These are phyloP conservation scores for Cylloceria caligata DNA, from an alignment of 2,888 invertebrate species.

Conservation along the genomic window DNA sequence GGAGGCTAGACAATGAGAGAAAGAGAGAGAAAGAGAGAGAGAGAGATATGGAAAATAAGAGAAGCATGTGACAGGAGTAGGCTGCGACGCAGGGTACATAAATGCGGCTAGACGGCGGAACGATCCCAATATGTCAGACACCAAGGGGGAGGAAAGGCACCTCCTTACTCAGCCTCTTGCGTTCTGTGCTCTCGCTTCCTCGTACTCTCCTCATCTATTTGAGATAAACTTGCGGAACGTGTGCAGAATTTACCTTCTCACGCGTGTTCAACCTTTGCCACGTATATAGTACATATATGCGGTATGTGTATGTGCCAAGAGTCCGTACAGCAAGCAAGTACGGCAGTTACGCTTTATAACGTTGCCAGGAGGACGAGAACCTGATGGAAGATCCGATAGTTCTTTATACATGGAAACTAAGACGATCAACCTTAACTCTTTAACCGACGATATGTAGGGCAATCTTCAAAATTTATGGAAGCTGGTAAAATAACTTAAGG, in stretches of 20 bases:
- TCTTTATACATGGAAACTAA: constrained; percentile 35
- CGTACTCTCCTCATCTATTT: constrained; percentile 70
- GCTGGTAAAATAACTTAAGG: not conserved
- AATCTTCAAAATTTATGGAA: not conserved
- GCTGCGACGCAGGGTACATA: constrained; percentile 75
- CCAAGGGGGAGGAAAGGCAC: constrained; percentile 53
- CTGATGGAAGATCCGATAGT: constrained; percentile 45
- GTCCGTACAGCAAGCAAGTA: constrained; percentile 37
- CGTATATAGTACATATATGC: constrained; percentile 12
- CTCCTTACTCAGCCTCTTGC: constrained; percentile 18
- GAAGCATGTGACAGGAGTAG: constrained; percentile 71
- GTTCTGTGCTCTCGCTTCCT: constrained; percentile 22
- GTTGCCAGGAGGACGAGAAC: constrained; percentile 37
- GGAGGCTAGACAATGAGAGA: constrained; percentile 32
- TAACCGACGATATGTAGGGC: not conserved
- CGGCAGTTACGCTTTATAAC: constrained; percentile 43
- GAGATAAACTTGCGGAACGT: constrained; percentile 81
- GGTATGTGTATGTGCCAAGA: constrained; percentile 4
- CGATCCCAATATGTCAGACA: constrained; percentile 82
- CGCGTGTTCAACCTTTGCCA: constrained; percentile 55
- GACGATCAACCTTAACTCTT: constrained; percentile 20
- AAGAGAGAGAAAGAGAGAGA: no score
- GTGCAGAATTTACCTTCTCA: constrained; percentile 76
- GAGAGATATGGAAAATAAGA: constrained; percentile 63
- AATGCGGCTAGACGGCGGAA: constrained; percentile 80